Base-by-base conservation (phyloP, 2,797 vertebrate genomes). In the Kryptopterus vitreolus region DNA sequence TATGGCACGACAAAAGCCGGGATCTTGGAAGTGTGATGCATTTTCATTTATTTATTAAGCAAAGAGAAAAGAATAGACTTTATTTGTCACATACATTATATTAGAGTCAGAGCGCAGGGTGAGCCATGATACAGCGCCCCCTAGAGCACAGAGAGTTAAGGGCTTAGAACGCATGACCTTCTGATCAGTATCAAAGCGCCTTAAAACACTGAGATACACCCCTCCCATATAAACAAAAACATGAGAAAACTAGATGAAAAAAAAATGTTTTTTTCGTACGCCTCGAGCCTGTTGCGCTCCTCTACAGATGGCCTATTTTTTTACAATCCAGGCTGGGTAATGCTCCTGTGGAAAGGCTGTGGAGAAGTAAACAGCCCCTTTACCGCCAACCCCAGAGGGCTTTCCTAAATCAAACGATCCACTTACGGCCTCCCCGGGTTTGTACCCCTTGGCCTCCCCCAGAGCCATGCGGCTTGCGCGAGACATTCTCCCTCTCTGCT, bases 271-370 rank as follows among this genome's bases (percentile, higher is more conserved):
- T 76, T 57, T 65, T 70, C 10, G 7, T n/a, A 68, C 38, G 46
- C 80, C 69, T 50, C 75, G 81, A 81, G 89, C 87, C 83, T 81
- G 82, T 59, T 29, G 85, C 79, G 78, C 88, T 85, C 89, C 88
- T 85, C 89, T 22, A 91, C 90, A 89, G 88, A 90, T 92, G 92
- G 89, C 91, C 91, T 92, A 92, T 86, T 93, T 91, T n/a, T 85
- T 84, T 76, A 55, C 78, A 76, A 63, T 69, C 71, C 82, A 86
- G 87, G 86, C 90, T 81, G 82, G n/a, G 89, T 91, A 90, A 92
- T 92, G 89, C 90, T 89, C 89, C 82, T 66, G 78, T 70, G 24
- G 73, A 84, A 80, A 78, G 82, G 81, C 85, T 83, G 86, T 35
- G 79, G 84, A 91, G 89, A 88, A 77, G 87, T 91, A 90, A 91